phyloP scores from a whole-genome alignment of 2,113 vertebrate species.

The Pseudois nayaur region DNA sequence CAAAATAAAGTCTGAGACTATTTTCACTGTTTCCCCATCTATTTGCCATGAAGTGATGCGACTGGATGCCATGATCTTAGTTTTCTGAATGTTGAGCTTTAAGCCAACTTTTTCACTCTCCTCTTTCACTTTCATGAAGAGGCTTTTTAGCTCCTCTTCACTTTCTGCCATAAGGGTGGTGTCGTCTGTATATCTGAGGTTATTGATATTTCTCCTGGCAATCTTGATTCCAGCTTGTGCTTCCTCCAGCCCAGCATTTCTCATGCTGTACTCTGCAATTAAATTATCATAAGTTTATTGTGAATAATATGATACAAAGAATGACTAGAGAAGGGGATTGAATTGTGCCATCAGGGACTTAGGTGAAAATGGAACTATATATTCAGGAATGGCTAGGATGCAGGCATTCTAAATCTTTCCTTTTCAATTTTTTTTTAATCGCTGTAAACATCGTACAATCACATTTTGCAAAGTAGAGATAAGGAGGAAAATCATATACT shows the following conservation, averaged over 20 bases:
- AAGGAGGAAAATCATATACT: neutral
- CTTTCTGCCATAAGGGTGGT: neutral
- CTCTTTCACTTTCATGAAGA: neutral
- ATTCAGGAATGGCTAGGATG: neutral
- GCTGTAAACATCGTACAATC: neutral
- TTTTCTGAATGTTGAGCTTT: neutral
- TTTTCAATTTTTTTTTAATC: neutral
- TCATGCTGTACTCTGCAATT: neutral
- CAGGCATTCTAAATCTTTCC: neutral
- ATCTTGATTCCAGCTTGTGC: neutral
- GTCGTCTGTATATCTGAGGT: neutral
- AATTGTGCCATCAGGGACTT: neutral
- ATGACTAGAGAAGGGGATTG: neutral
- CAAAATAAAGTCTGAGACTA: neutral
- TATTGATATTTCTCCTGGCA: neutral
- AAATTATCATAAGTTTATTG: neutral
- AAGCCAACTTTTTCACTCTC: neutral
- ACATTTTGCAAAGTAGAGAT: neutral
- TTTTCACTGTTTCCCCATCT: neutral
- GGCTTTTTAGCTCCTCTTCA: neutral
- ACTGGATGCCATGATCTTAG: neutral
- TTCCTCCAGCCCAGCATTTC: neutral
- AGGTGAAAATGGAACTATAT: neutral
- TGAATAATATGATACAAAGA: neutral
- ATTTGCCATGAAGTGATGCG: neutral